Base-by-base conservation (phyloP, 2,888 invertebrate species). In the Tenthredo amoena region DNA sequence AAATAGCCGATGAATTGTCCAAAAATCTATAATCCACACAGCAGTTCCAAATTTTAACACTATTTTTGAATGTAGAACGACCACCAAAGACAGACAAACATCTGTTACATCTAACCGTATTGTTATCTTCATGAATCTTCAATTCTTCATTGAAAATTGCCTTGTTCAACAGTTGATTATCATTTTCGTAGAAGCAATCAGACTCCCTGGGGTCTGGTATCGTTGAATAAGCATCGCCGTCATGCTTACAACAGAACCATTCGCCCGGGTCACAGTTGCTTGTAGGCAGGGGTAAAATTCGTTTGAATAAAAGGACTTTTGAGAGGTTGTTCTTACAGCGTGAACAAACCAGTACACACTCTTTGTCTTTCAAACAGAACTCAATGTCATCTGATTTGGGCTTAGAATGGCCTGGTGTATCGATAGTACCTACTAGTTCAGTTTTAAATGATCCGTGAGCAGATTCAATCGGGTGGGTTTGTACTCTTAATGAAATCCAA, bases 231-330 rank as follows among this genome's bases (percentile, higher is more conserved):
- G 86, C 71, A 65, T 87, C 86, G 26, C 87, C 86, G 50, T 72
- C 88, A 74, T 93, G 91, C 15, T 88, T 90, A 82, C 92, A 92
- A 82, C 93, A 93, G 86, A 93, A 93, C 93, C 93, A 93, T 85
- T 93, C 93, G n/a, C 88, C 87, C 15, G 91, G 90, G 86, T 93
- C 92, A 74, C 90, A 93, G 40, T 92, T 91, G 40, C 84, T 86
- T 84, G 91, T 90, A 4, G 93, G 93, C 40, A 92, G 76, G 40
- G 93, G 92, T 55, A 93, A 86, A 40, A 93, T 86, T 87, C 92
- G 90, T 82, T 88, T 86, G 68, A 93, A 90, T 74, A 85, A 86
- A 37, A 91, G 71, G 2, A 84, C 79, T n/a, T 90, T 89, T 9
- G 91, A 89, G 65, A 93, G 86, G 50, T 87, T 81, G 86, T 89